phyloP scores from a whole-genome alignment of 1,140 invertebrate species.

The Aleiodes sp. region DNA sequence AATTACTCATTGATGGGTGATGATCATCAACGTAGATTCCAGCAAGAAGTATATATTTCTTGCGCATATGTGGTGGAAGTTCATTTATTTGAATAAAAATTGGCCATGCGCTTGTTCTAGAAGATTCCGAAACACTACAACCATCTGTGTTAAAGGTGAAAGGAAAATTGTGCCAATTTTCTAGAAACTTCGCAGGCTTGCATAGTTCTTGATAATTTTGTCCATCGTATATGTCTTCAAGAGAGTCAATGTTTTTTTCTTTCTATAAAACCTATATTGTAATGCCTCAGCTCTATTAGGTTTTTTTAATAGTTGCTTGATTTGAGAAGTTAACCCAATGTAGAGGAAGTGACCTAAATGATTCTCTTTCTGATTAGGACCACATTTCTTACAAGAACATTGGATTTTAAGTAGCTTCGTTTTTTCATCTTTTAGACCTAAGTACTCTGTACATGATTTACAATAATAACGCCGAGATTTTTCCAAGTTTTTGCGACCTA shows the following conservation, averaged over 20 bases:
- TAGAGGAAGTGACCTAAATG: slow-evolving; percentile 10
- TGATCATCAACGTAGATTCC: slow-evolving; percentile 27
- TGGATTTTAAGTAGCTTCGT: neutral
- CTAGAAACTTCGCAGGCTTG: neutral
- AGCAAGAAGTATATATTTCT: slow-evolving; percentile 27
- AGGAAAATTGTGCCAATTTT: slow-evolving; percentile 25
- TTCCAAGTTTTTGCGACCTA: neutral
- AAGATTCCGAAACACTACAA: slow-evolving; percentile 17
- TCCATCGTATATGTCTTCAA: slow-evolving; percentile 34
- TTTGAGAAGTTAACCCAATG: slow-evolving; percentile 26
- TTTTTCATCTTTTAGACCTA: slow-evolving; percentile 1
- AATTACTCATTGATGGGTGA: slow-evolving; percentile 24
- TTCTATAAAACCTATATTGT: slow-evolving; percentile 19
- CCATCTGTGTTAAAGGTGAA: slow-evolving; percentile 31
- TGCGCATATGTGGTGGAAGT: slow-evolving; percentile 29
- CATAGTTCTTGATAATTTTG: slow-evolving; percentile 9
- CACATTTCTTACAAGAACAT: slow-evolving; percentile 31
- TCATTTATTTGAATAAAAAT: slow-evolving; percentile 36
- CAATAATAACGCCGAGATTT: slow-evolving; percentile 19
- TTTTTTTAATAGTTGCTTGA: neutral
- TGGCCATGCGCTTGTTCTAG: slow-evolving; percentile 28
- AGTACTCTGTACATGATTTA: slow-evolving; percentile 6
- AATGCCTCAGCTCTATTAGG: neutral
- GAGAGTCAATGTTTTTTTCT: slow-evolving; percentile 15
- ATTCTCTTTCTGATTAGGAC: slow-evolving; percentile 12